Evolutionary conservation across 1,140 invertebrate species (phyloP), one percentile per base, ranked within the genome.

Genomic region (Solenopsis invicta): DNA sequence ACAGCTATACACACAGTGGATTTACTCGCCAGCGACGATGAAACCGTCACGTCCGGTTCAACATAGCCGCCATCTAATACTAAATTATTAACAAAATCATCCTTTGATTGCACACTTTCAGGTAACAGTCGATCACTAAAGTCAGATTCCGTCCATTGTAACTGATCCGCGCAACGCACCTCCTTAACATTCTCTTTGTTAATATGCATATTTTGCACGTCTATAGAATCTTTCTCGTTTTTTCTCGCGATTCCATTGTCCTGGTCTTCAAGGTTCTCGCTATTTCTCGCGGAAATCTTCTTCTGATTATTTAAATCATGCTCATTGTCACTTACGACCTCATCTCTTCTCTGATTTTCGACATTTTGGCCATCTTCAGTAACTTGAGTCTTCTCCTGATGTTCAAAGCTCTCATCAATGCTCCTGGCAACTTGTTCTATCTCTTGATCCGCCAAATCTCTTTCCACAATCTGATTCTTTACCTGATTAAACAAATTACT

Each of bases 51-150:
- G 54, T 77, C 78, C n/a, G 91, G 72, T 56, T 71, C 61, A 18
- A 84, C 59, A 34, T 76, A 62, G 54, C 75, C 50, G 48, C 21
- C 67, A 29, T 77, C 48, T 84, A 87, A 87, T 88, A 90, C 67
- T 80, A 90, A 48, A 29, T 90, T 88, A 61, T 85, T 74, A 80
- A 76, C 78, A 81, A 87, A 61, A 56, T 71, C 56, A 34, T 78
- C 75, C 72, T 91, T 92, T 84, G 89, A 89, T 89, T 89, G 86
- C 85, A 91, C 77, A 72, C 80, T 86, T 56, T 92, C 86, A 72
- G 88, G 77, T 88, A 92, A 87, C 87, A 84, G 81, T 78, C 67
- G 87, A 87, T 90, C 66, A 82, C 78, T 87, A 76, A 81, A 18
- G 21, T 52, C 52, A 21, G 24, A 59, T 24, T 81, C 21, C 18